Conservation (phyloP, 2,797 vertebrate species). For the Loris lydekkerianus region DNA sequence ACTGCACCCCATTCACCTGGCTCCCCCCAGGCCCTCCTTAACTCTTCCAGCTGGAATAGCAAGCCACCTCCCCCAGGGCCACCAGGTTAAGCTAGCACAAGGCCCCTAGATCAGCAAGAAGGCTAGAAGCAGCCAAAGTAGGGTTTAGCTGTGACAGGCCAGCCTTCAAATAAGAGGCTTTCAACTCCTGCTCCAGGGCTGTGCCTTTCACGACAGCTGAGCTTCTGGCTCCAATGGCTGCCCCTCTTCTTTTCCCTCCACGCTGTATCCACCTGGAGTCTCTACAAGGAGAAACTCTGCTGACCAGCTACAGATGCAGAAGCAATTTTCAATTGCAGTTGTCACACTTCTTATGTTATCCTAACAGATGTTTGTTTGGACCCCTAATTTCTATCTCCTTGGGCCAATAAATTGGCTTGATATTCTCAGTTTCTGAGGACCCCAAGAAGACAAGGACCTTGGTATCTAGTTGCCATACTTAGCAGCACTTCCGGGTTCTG, state of each 20-base stretch:
- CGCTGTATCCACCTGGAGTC: fast-evolving
- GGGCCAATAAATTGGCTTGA: not conserved
- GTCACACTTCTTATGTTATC: not conserved
- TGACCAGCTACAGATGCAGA: not conserved
- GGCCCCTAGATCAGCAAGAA: not conserved
- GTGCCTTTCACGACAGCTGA: not conserved
- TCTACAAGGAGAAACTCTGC: not conserved
- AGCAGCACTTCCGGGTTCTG: not conserved
- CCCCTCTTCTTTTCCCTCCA: not conserved
- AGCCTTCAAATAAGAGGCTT: not conserved
- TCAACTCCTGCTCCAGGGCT: not conserved
- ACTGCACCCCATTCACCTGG: not conserved
- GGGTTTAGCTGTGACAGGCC: not conserved
- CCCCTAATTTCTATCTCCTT: not conserved
- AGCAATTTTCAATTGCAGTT: not conserved
- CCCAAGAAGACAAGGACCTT: not conserved
- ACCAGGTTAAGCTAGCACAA: not conserved
- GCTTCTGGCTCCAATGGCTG: not conserved
- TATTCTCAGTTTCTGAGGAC: not conserved
- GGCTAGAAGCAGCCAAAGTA: no score
- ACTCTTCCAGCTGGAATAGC: not conserved
- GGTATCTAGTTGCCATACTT: fast-evolving
- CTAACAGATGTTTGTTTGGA: not conserved
- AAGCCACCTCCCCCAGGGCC: not conserved
- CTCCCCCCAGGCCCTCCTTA: not conserved